Percentiles rank a stretch among this genome's conserved stretches.
phyloP scores from a whole-genome alignment of 2,888 invertebrate genomes.

The Willowsia nigromaculata region DNA sequence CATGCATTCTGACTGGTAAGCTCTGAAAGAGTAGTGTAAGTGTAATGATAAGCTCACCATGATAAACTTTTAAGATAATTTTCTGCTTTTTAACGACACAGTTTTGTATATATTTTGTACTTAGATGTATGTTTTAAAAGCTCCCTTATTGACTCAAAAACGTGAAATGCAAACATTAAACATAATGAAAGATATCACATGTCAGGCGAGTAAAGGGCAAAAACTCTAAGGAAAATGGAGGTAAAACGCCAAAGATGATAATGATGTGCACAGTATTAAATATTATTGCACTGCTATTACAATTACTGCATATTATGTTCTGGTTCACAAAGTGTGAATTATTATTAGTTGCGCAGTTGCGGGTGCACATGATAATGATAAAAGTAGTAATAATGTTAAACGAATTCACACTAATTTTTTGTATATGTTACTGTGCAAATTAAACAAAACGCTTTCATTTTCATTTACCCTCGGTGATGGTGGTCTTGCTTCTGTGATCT shows the following conservation, averaged over 20 bases:
- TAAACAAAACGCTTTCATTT: constrained; percentile 14
- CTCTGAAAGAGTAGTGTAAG: not conserved
- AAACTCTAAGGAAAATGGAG: too few species aligned
- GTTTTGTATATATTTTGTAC: too few species aligned
- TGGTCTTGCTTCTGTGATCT: not conserved
- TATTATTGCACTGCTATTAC: too few species aligned
- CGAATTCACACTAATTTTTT: not conserved
- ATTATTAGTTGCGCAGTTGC: not conserved
- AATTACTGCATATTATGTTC: not conserved
- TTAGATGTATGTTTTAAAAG: too few species aligned
- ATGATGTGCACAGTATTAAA: not conserved
- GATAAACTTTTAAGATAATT: not conserved
- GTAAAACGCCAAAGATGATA: not conserved
- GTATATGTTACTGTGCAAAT: not conserved
- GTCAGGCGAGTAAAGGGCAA: not conserved
- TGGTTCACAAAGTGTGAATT: not conserved
- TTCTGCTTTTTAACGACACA: not conserved
- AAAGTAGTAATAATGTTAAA: not conserved
- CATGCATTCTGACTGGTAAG: not conserved
- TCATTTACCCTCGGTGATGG: not conserved
- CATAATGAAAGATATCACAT: too few species aligned
- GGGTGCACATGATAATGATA: not conserved
- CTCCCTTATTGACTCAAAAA: too few species aligned
- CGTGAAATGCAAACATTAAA: too few species aligned
- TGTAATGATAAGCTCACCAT: not conserved